phyloP scores from a whole-genome alignment of 1,140 invertebrate species.

The Rhagoletis zephyria region DNA sequence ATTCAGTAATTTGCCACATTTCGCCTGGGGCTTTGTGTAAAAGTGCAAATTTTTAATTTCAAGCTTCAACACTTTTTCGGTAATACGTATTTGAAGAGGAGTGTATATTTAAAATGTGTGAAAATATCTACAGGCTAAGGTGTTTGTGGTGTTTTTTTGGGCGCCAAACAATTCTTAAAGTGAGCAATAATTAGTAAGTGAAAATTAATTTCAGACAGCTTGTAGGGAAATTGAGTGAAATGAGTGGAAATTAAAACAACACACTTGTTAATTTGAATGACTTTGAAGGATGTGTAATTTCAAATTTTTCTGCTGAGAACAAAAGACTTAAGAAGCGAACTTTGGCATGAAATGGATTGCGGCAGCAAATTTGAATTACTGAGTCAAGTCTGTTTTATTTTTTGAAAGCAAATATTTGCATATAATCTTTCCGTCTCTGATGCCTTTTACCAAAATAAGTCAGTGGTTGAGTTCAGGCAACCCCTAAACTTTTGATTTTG shows the following conservation, averaged over 20 bases:
- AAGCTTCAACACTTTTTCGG: constrained; percentile 28
- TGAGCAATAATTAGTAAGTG: constrained; percentile 27
- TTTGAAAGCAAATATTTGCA: too few species aligned
- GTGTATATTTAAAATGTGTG: not conserved
- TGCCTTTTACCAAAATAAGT: too few species aligned
- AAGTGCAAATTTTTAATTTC: constrained; percentile 21
- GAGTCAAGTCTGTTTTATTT: too few species aligned
- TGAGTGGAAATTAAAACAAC: too few species aligned
- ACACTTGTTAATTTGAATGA: too few species aligned
- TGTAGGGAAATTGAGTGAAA: too few species aligned
- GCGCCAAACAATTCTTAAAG: constrained; percentile 2
- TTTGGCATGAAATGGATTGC: not conserved
- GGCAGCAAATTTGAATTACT: too few species aligned
- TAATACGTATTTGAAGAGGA: not conserved
- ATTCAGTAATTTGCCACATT: not conserved
- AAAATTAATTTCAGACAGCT: not conserved
- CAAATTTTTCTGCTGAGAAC: not conserved
- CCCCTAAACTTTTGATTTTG: too few species aligned
- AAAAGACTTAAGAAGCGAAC: not conserved
- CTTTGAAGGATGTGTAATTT: not conserved
- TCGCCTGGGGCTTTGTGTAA: constrained; percentile 34
- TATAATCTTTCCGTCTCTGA: too few species aligned
- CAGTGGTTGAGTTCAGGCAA: too few species aligned
- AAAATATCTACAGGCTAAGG: constrained; percentile 33
- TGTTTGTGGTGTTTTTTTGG: not conserved